phyloP scores from a whole-genome alignment of 2,888 invertebrate species.

The Diarsia brunnea region DNA sequence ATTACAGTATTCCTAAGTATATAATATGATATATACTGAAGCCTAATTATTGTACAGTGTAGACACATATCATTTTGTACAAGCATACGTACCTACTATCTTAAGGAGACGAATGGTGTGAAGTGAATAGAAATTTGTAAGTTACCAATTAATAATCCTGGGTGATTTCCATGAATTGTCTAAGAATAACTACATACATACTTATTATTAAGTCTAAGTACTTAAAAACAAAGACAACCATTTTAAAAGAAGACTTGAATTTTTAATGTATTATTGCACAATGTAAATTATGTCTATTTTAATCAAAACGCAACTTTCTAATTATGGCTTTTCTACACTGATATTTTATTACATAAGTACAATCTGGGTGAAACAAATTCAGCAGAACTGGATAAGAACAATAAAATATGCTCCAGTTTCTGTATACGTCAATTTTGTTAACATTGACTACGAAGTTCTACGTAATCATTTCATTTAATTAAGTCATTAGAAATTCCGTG shows the following conservation, averaged over 20 bases:
- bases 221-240: constrained; percentile 64
- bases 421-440: constrained; percentile 49
- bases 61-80: constrained; percentile 71
- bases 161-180: constrained; percentile 51
- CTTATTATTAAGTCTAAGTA: constrained; percentile 58
- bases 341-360: constrained; percentile 40
- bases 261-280: constrained; percentile 45
- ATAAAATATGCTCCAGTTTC: constrained; percentile 28
- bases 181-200: constrained; percentile 59
- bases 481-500: constrained; percentile 40
- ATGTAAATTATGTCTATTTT: constrained; percentile 30
- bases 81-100: constrained; percentile 61
- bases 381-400: constrained; percentile 32
- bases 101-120: constrained; percentile 63
- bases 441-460: constrained; percentile 50
- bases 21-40: constrained; percentile 63
- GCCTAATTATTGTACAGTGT: constrained; percentile 69
- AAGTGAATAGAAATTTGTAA: constrained; percentile 61
- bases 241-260: constrained; percentile 58
- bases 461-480: constrained; percentile 51
- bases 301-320: constrained; percentile 42
- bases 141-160: constrained; percentile 46
- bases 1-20: constrained; percentile 68
- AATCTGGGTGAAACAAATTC: constrained; percentile 35
- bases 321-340: constrained; percentile 47